A percentile compares a stretch with the other conserved stretches of the same genome.
Conservation (phyloP, 2,113 vertebrate species). For the Nestor notabilis region DNA sequence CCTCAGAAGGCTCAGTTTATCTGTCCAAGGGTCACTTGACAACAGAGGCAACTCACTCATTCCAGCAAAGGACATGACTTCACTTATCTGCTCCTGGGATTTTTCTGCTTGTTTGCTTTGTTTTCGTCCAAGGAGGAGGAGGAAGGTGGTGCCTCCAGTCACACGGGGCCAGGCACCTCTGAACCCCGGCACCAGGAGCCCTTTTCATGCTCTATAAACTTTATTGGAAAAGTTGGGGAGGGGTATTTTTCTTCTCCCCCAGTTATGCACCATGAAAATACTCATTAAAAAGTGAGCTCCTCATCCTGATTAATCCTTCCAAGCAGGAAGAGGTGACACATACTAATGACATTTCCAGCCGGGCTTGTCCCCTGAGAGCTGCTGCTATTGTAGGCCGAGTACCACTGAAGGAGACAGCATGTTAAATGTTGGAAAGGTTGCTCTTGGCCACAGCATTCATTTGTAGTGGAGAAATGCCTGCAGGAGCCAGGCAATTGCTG, state of each 20-base stretch:
- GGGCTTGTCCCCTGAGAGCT: not conserved
- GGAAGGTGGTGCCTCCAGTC: not conserved
- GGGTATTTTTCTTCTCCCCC: not conserved
- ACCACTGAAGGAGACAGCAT: not conserved
- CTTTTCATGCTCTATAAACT: slow-evolving; percentile 80
- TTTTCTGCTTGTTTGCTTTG: slow-evolving; percentile 26
- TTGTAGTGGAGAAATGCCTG: slow-evolving; percentile 35
- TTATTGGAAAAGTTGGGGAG: slow-evolving; percentile 63
- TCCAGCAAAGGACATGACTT: not conserved
- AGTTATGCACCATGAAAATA: slow-evolving; percentile 14
- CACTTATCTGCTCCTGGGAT: not conserved
- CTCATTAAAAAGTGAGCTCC: slow-evolving; percentile 59
- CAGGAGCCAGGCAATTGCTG: not conserved
- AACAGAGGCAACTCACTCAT: not conserved
- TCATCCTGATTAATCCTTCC: slow-evolving; percentile 47
- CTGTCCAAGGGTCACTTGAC: not conserved
- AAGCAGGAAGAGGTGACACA: slow-evolving; percentile 64
- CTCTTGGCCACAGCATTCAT: not conserved
- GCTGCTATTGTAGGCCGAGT: not conserved
- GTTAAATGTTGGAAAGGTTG: not conserved
- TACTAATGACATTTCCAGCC: slow-evolving; percentile 79
- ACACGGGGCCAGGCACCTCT: not conserved
- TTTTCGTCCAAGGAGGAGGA: not conserved
- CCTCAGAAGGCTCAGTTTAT: not conserved
- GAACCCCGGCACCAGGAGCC: slow-evolving; percentile 39